A percentile compares a stretch with the other conserved stretches of the same genome.
phyloP scores from a whole-genome alignment of 2,888 invertebrate genomes.

The Cistogaster globosa region DNA sequence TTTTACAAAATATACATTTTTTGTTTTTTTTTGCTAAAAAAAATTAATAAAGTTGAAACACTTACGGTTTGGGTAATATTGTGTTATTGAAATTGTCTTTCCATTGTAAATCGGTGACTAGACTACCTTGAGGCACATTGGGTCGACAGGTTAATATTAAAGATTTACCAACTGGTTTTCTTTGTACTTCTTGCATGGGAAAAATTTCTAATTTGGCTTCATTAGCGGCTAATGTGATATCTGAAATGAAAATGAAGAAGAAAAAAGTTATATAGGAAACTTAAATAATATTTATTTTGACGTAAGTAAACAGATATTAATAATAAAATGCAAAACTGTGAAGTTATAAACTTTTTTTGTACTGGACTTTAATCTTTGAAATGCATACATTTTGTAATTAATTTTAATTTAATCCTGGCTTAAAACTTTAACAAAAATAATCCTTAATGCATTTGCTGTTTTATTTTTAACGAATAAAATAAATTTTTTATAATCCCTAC shows the following conservation, averaged over 20 bases:
- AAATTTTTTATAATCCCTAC: constrained; percentile 1
- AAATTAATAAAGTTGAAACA: constrained; percentile 72
- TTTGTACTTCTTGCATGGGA: constrained; percentile 87
- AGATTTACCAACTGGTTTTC: constrained; percentile 89
- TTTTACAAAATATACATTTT: not conserved
- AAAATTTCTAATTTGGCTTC: constrained; percentile 86
- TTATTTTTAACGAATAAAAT: constrained; percentile 9
- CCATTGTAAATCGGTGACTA: constrained; percentile 91
- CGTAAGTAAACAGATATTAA: not conserved
- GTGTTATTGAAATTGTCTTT: constrained; percentile 88
- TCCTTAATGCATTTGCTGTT: not conserved
- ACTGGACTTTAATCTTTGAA: too few species aligned
- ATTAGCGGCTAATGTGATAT: constrained; percentile 76
- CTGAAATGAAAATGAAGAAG: constrained; percentile 72
- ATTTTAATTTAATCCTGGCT: not conserved
- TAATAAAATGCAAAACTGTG: not conserved
- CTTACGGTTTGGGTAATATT: constrained; percentile 88
- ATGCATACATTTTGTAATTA: too few species aligned
- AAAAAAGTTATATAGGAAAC: too few species aligned
- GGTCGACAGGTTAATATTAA: constrained; percentile 91
- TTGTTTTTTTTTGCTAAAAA: not conserved
- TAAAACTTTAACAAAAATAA: not conserved
- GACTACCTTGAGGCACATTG: constrained; percentile 86
- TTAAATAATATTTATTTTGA: too few species aligned
- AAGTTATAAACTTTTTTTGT: too few species aligned